These are phyloP conservation scores for Varecia variegata DNA, from an alignment of 2,797 vertebrate genomes.

Conservation along the genomic window DNA sequence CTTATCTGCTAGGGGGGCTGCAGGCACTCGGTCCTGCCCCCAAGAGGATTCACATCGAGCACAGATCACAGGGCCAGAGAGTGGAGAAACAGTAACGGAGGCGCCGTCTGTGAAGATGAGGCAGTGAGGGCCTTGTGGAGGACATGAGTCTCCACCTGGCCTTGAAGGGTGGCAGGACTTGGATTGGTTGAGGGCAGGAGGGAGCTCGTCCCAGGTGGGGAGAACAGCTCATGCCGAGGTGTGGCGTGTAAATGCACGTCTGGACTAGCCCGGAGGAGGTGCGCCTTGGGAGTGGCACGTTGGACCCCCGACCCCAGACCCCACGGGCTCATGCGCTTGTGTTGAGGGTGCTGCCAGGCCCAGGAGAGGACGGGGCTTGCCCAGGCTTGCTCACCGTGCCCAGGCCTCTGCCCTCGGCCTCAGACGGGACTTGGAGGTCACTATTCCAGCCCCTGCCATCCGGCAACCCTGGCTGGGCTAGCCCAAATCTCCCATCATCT, in stretches of 20 bases:
- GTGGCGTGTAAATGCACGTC: rapidly evolving
- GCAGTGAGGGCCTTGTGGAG: neutral
- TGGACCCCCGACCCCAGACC: rapidly evolving
- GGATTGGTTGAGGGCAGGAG: neutral
- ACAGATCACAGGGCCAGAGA: neutral
- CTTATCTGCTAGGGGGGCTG: neutral
- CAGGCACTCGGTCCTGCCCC: neutral
- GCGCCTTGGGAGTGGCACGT: rapidly evolving
- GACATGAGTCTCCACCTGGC: neutral
- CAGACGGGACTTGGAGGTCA: neutral
- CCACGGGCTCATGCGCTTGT: neutral
- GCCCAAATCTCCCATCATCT: neutral
- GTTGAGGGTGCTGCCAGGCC: neutral
- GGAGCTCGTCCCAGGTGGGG: neutral
- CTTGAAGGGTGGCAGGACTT: neutral
- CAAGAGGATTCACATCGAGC: neutral
- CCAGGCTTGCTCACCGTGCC: too few species aligned
- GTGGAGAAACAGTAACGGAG: rapidly evolving
- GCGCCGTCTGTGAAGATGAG: rapidly evolving
- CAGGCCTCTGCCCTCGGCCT: neutral
- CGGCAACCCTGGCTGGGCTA: neutral
- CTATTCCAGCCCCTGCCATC: neutral
- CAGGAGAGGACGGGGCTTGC: neutral
- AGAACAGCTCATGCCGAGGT: rapidly evolving
- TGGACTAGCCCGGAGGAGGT: neutral